phyloP scores from a whole-genome alignment of 2,888 invertebrate species.

The Leucania comma region DNA sequence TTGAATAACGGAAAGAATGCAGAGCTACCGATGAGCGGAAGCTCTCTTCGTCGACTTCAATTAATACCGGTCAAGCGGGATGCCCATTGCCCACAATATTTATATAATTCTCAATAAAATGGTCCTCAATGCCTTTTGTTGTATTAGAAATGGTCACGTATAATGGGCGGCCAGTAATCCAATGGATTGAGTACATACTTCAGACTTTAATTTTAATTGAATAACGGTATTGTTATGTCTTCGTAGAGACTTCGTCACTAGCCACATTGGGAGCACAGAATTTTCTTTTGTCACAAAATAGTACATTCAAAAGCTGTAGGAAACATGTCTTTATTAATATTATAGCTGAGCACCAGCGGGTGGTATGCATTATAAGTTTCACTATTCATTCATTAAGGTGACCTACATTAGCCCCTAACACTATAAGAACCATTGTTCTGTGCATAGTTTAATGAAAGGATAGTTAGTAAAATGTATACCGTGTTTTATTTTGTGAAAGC shows the following conservation, averaged over 20 bases:
- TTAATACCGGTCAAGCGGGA: slow-evolving; percentile 16
- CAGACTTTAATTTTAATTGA: not conserved
- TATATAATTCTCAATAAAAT: slow-evolving; percentile 10
- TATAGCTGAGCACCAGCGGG: not conserved
- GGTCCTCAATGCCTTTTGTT: not conserved
- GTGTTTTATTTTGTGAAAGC: not conserved
- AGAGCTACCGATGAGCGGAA: slow-evolving; percentile 9
- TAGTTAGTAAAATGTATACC: slow-evolving; percentile 2
- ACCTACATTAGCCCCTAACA: slow-evolving; percentile 24
- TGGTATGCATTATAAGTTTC: slow-evolving; percentile 20
- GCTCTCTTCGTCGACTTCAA: slow-evolving; percentile 8
- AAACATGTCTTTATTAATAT: slow-evolving; percentile 7
- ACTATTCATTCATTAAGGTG: slow-evolving; percentile 14
- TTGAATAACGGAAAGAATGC: slow-evolving; percentile 30
- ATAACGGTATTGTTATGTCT: not conserved
- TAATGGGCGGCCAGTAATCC: not conserved
- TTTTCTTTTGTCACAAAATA: slow-evolving; percentile 2
- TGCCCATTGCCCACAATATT: not conserved
- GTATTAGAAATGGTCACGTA: not conserved
- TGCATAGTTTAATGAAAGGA: slow-evolving; percentile 19
- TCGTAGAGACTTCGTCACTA: not conserved
- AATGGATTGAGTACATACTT: not conserved
- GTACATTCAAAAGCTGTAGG: not conserved
- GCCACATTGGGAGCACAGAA: not conserved
- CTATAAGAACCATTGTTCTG: slow-evolving; percentile 14